phyloP scores from a whole-genome alignment of 2,113 vertebrate species.

The Paratilapia polleni region DNA sequence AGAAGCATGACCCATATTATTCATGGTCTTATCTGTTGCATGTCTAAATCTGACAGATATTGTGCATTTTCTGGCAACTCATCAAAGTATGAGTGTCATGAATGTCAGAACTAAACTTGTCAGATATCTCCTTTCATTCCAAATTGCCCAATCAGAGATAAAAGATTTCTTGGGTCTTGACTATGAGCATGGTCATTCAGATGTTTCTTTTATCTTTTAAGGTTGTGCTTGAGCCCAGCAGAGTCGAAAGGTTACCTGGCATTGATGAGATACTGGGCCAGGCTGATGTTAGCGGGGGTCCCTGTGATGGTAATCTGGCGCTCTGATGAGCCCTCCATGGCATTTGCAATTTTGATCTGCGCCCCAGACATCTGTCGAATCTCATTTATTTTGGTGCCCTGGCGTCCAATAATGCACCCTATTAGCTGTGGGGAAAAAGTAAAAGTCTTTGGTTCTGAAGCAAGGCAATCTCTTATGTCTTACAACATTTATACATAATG shows the following conservation, averaged over 20 bases:
- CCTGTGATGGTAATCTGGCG: slow-evolving; percentile 99
- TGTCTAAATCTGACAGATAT: slow-evolving; percentile 14
- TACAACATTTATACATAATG: not conserved
- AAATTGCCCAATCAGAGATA: not conserved
- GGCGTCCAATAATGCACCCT: slow-evolving; percentile 99
- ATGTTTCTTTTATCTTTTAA: slow-evolving; percentile 1
- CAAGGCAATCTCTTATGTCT: slow-evolving; percentile 7
- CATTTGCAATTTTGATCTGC: slow-evolving; percentile 99
- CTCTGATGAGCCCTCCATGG: slow-evolving; percentile 97
- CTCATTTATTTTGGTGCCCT: slow-evolving; percentile 99
- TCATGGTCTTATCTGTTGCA: not conserved
- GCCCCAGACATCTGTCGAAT: slow-evolving; percentile 99
- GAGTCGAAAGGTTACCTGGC: slow-evolving; percentile 87
- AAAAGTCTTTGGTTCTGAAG: slow-evolving; percentile 40
- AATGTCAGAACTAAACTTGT: not conserved
- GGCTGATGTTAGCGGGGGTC: slow-evolving; percentile 98
- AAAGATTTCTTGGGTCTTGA: not conserved
- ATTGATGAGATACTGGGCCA: slow-evolving; percentile 99
- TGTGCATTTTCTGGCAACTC: not conserved
- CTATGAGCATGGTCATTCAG: not conserved
- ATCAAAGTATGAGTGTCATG: slow-evolving; percentile 7
- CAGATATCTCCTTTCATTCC: not conserved
- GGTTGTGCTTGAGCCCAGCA: not conserved
- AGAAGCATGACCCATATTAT: not conserved
- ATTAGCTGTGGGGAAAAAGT: slow-evolving; percentile 87